Percentiles rank a stretch among this genome's conserved stretches.
Evolutionary conservation across 2,797 vertebrate genomes (phyloP).

Genomic region (Galago senegalensis): DNA sequence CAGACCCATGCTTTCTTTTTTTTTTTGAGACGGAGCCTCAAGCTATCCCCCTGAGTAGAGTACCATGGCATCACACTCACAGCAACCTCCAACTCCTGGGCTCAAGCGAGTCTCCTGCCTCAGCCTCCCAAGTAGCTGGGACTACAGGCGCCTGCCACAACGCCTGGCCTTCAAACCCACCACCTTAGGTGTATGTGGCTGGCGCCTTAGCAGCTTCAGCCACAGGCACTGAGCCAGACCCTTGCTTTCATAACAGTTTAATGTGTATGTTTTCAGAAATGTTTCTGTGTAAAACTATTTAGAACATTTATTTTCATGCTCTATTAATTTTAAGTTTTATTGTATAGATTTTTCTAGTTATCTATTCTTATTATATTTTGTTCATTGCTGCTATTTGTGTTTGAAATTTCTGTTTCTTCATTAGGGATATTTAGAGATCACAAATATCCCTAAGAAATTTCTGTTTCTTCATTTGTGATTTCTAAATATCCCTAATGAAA

Average conservation of each 20-base stretch:
- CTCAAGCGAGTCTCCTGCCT: too few relatives aligned
- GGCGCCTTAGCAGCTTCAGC: too few relatives aligned
- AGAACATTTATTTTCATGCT: neutral
- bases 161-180: too few relatives aligned
- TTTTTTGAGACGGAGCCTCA: too few relatives aligned
- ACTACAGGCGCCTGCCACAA: too few relatives aligned
- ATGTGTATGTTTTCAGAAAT: neutral
- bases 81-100: too few relatives aligned
- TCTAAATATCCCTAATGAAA: neutral
- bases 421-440: too few relatives aligned
- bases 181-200: too few relatives aligned
- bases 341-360: neutral
- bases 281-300: neutral
- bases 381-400: neutral
- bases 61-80: too few relatives aligned
- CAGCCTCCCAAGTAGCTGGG: too few relatives aligned
- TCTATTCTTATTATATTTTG: neutral
- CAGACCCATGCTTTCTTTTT: neutral
- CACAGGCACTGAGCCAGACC: neutral
- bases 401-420: neutral
- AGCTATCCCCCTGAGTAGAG: too few relatives aligned
- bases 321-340: neutral
- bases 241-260: neutral
- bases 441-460: neutral
- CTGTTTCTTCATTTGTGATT: neutral